A percentile compares a stretch with the other conserved stretches of the same genome.
Conservation (phyloP, 2,113 vertebrate genomes). For the Rhinichthys klamathensis region DNA sequence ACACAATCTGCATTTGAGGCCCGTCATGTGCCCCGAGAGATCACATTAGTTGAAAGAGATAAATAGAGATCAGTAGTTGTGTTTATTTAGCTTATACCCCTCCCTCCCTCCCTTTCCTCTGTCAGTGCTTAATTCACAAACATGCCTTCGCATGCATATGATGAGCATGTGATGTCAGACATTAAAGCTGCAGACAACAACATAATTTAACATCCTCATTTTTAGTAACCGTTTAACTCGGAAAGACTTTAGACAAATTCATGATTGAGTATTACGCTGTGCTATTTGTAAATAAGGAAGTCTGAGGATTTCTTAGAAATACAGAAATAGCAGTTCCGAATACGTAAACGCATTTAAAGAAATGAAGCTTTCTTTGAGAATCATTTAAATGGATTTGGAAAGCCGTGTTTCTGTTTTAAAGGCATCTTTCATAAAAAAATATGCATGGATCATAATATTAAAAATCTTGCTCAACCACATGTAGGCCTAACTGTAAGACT, state of each 20-base stretch:
- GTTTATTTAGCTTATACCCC: conserved; percentile 59
- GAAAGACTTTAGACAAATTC: background rate
- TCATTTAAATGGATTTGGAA: background rate
- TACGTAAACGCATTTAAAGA: background rate
- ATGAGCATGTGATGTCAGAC: conserved; percentile 37
- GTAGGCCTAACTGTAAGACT: background rate
- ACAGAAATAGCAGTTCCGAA: background rate
- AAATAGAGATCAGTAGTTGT: conserved; percentile 44
- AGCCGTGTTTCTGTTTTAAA: background rate
- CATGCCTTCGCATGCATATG: conserved; percentile 16
- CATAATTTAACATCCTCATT: background rate
- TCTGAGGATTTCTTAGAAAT: background rate
- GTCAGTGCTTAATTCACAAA: conserved; percentile 45
- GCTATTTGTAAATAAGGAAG: background rate
- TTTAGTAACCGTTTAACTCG: background rate
- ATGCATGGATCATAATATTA: background rate
- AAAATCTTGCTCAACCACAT: background rate
- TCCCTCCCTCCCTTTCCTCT: conserved; percentile 54
- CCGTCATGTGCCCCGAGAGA: conserved; percentile 54
- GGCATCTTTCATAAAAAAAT: background rate
- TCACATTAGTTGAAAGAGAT: conserved; percentile 62
- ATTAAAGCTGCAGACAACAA: background rate
- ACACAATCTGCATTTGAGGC: conserved; percentile 17
- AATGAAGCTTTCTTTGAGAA: background rate
- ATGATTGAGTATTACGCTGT: background rate